phyloP scores from a whole-genome alignment of 2,797 vertebrate species.

The Malacoctenus gilli region DNA sequence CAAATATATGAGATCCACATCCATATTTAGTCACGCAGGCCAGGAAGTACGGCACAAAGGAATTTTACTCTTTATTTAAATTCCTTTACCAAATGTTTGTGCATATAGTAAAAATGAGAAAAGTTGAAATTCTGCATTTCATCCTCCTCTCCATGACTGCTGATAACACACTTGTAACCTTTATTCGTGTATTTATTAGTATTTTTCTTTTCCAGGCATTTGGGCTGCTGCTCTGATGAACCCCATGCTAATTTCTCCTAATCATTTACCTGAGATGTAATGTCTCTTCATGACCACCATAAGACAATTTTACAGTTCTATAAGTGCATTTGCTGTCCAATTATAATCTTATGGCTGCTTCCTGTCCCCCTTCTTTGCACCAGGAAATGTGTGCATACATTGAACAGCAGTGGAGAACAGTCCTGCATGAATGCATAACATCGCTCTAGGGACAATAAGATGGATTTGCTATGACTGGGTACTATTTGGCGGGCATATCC shows the following conservation, averaged over 20 bases:
- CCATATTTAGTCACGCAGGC: neutral
- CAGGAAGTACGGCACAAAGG: no score
- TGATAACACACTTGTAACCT: no score
- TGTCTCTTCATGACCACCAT: slow-evolving; percentile 34
- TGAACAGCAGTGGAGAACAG: slow-evolving; percentile 46
- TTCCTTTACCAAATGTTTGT: no score
- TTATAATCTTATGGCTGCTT: slow-evolving; percentile 51
- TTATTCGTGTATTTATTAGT: no score
- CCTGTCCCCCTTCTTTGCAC: slow-evolving; percentile 35
- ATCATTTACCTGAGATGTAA: slow-evolving; percentile 15
- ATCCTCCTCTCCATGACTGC: no score
- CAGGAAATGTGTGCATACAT: slow-evolving; percentile 38
- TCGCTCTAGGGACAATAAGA: slow-evolving; percentile 67
- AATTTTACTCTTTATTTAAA: no score
- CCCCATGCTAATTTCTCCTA: neutral
- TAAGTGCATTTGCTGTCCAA: slow-evolving; percentile 68
- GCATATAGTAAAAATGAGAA: no score
- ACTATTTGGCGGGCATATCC: slow-evolving; percentile 64
- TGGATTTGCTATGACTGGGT: slow-evolving; percentile 71
- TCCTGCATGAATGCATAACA: slow-evolving; percentile 56
- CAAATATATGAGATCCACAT: neutral
- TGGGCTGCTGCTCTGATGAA: slow-evolving; percentile 42
- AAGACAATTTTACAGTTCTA: slow-evolving; percentile 29
- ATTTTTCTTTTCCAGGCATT: slow-evolving; percentile 20
- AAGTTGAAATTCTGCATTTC: no score